Base-by-base conservation (phyloP, 2,113 vertebrate genomes). In the Himantopus leucocephalus region DNA sequence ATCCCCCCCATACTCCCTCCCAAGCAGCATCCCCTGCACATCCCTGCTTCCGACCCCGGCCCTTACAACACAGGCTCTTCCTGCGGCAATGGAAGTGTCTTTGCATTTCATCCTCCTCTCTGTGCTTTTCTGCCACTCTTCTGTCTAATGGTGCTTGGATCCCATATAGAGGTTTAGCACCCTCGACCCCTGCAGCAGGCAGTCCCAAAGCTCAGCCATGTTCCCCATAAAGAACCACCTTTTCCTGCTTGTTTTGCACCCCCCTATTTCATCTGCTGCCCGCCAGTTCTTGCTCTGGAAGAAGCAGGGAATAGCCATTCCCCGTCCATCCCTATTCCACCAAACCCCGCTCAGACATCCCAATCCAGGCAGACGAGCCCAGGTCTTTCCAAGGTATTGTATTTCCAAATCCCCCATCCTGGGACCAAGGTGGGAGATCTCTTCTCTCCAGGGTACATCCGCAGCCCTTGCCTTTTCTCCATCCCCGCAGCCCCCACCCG, bases 361-460 rank as follows among this genome's bases (percentile, higher is more conserved):
- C 0, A 1, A 68, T 11, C 19, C 41, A 68, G 34, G 32, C 32
- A 66, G 30, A 6, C 1, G 2, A 79, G 7, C 26, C 34, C 24
- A 15, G 22, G 11, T 66, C 60, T 67, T 79, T 64, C 35, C 37
- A n/a, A 68, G 35, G 16, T 32, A 2, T 21, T 59, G 14, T 56
- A 48, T 64, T 75, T 60, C 39, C 75, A 76, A 32, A 60, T 56
- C 27, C 35, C 13, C 11, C 24, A 47, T n/a, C 43, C 52, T 60
- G 32, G 48, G 34, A 78, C 4, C 1, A 1, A 64, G 13, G 27
- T 26, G 10, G 29, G 35, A 4, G 6, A 37, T 73, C 23, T 88
- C 79, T 66, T 27, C 26, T 88, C 30, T 5, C 20, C 22, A 9
- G 27, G 34, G 32, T 30, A 22, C 41, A 37, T 15, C 55, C 3